Conservation (phyloP, 2,797 vertebrate genomes). For the Gobionotothen gibberifrons region DNA sequence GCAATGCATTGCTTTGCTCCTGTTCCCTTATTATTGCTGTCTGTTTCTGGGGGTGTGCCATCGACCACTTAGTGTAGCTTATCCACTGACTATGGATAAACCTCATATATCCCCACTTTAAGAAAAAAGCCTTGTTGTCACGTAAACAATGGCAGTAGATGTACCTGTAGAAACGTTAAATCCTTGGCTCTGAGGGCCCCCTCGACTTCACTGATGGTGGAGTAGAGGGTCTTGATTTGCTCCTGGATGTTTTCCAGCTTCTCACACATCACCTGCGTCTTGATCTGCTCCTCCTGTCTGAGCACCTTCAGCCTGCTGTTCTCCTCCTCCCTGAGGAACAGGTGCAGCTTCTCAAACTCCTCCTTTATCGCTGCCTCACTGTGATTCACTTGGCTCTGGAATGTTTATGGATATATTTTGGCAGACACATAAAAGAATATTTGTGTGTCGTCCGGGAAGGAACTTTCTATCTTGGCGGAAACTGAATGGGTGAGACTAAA, state of each 20-base stretch:
- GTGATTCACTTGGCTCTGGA: constrained; percentile 70
- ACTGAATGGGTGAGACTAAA: neutral
- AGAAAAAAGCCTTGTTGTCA: neutral
- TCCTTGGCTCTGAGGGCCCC: constrained; percentile 45
- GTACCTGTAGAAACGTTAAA: constrained; percentile 74
- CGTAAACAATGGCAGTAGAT: neutral
- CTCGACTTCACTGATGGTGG: constrained; percentile 58
- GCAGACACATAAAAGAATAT: neutral
- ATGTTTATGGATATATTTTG: constrained; percentile 11
- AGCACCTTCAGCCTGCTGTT: constrained; percentile 55
- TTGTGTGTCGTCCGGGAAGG: neutral
- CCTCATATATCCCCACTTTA: too few relatives aligned
- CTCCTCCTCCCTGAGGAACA: constrained; percentile 76
- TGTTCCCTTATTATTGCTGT: too few relatives aligned
- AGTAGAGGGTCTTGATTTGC: constrained; percentile 59
- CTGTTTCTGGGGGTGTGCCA: too few relatives aligned
- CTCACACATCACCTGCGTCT: constrained; percentile 62
- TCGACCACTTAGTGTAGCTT: too few relatives aligned
- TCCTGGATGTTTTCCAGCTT: constrained; percentile 68
- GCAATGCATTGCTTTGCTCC: too few relatives aligned
- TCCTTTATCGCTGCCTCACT: constrained; percentile 64
- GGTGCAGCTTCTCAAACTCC: constrained; percentile 75
- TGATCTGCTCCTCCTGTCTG: constrained; percentile 68
- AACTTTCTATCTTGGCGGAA: neutral
- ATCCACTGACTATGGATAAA: too few relatives aligned